Conservation (phyloP, 2,113 vertebrate species). For the Chaetorhynchus papuensis region DNA sequence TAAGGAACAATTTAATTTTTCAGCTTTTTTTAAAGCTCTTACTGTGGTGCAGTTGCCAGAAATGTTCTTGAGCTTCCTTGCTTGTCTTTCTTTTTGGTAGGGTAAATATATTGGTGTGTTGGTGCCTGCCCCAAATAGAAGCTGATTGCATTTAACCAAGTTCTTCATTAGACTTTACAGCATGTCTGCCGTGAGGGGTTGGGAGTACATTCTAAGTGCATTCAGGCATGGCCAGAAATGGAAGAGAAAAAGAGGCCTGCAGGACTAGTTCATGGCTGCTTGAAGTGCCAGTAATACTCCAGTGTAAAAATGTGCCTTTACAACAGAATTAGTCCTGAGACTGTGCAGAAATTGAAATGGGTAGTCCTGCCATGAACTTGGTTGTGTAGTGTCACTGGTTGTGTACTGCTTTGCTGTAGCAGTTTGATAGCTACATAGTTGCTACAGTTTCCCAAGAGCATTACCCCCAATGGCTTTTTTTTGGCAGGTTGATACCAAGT, state of each 20-base stretch:
- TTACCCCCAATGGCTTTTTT: fast-evolving
- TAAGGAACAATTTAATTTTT: not conserved
- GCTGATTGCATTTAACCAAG: not conserved
- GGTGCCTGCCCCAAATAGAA: not conserved
- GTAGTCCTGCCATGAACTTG: not conserved
- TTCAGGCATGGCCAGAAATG: not conserved
- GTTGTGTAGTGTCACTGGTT: fast-evolving
- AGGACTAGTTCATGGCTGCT: not conserved
- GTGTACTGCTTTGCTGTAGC: not conserved
- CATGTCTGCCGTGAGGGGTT: fast-evolving
- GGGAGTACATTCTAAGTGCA: fast-evolving
- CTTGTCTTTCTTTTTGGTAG: not conserved
- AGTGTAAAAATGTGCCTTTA: not conserved
- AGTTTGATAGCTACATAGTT: not conserved
- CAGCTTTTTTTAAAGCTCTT: not conserved
- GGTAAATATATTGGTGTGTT: not conserved
- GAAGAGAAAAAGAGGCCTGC: not conserved
- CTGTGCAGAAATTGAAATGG: not conserved
- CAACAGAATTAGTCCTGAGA: not conserved
- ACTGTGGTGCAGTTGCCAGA: not conserved
- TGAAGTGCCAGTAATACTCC: not conserved
- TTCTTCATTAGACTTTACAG: not conserved
- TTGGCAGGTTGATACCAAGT: not conserved
- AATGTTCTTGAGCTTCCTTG: fast-evolving
- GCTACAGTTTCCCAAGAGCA: not conserved